A percentile compares a stretch with the other conserved stretches of the same genome.
Conservation (phyloP, 2,113 vertebrate species). For the Erythrocercus mccallii region DNA sequence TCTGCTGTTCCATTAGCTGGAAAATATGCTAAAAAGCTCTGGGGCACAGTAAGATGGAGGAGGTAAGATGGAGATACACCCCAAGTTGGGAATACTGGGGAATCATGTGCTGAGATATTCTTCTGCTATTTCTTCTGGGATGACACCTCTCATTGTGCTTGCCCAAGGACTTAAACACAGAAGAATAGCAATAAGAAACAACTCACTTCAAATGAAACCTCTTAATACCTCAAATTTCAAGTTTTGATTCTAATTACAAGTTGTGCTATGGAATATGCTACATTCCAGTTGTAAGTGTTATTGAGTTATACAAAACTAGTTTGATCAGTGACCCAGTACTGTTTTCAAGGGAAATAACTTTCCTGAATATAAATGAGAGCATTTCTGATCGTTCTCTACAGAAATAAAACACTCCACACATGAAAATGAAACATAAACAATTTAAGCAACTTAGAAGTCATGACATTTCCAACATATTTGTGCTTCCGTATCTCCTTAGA, state of each 20-base stretch:
- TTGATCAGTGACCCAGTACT: neutral
- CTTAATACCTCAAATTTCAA: neutral
- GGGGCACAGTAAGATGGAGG: neutral
- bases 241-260: neutral
- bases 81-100: fast-evolving
- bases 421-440: neutral
- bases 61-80: neutral
- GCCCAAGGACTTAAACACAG: neutral
- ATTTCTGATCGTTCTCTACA: neutral
- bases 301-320: neutral
- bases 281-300: neutral
- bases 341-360: neutral
- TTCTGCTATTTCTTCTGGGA: neutral
- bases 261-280: neutral
- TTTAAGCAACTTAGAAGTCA: neutral
- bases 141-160: fast-evolving
- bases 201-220: neutral
- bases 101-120: neutral
- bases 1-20: neutral
- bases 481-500: neutral
- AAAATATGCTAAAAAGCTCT: neutral
- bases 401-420: neutral
- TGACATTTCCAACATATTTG: neutral
- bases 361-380: neutral
- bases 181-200: neutral